Evolutionary conservation across 2,888 invertebrate genomes (phyloP).

Genomic region (Taphrorychus bicolor): DNA sequence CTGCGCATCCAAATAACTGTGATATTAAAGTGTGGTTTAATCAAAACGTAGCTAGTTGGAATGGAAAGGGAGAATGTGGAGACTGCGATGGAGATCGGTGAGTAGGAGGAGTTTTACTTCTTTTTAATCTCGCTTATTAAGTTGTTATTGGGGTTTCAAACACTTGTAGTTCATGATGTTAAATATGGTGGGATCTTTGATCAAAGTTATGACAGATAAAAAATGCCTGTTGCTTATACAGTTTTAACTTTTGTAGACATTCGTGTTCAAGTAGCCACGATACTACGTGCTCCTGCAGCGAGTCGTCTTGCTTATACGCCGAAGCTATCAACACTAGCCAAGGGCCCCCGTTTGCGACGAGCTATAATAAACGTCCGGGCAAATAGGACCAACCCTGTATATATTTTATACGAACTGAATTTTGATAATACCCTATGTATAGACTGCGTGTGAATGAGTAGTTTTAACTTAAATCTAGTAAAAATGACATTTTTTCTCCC

Average conservation of each 20-base stretch:
- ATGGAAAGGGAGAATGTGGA: slow-evolving; percentile 54
- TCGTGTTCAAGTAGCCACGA: slow-evolving; percentile 64
- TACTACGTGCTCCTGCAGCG: slow-evolving; percentile 69
- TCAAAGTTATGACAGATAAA: too few species aligned
- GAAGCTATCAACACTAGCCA: slow-evolving; percentile 57
- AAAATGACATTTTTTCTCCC: too few species aligned
- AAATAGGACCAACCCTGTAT: slow-evolving; percentile 37
- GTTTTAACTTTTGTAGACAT: slow-evolving; percentile 47
- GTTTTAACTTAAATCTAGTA: too few species aligned
- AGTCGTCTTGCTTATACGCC: slow-evolving; percentile 69
- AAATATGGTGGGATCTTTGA: too few species aligned
- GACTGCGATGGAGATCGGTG: slow-evolving; percentile 60
- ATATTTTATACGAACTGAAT: slow-evolving; percentile 19
- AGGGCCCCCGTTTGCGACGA: slow-evolving; percentile 17
- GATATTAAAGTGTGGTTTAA: slow-evolving; percentile 56
- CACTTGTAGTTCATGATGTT: too few species aligned
- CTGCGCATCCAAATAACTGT: slow-evolving; percentile 52
- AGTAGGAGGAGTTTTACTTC: not conserved
- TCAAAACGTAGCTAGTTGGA: slow-evolving; percentile 54
- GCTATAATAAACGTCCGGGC: slow-evolving; percentile 28
- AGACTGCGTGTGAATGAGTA: not conserved
- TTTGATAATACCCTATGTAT: not conserved
- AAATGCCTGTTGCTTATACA: not conserved
- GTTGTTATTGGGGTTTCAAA: too few species aligned
- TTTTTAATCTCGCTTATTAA: not conserved